Evolutionary conservation across 2,888 invertebrate genomes (phyloP), one percentile per base, ranked within the genome.

Genomic region (Athalia circularis): DNA sequence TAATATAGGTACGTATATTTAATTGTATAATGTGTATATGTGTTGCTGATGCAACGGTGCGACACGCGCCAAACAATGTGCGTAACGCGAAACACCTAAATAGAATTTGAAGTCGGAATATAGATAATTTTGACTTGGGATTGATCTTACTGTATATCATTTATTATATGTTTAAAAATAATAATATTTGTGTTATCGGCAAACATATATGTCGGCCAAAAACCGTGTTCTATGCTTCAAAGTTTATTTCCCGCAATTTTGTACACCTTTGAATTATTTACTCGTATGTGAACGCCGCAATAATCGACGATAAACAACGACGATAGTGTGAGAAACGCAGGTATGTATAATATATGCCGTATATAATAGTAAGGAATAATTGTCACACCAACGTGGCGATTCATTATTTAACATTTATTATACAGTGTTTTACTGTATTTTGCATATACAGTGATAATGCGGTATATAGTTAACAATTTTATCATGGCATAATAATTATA

Each of bases 341-440:
- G 29, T 29, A 29, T 29, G 29, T 29, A 29, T 29, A 29, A 1
- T 29, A 29, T 29, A 29, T 29, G 29, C 29, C 29, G 29, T 29
- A 29, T 29, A 29, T 29, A 29, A 29, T 29, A 29, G 29, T 29
- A 29, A n/a, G 47, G 11, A 65, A n/a, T n/a, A 47, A 65, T 48
- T 47, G 11, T 65, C 7, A 65, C 65, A 47, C 65, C 43, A 65
- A 48, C n/a, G 8, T 43, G 8, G 52, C 68, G 15, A 77, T 62
- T 77, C 80, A 80, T 78, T 72, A 50, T 54, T 79, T 80, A 81
- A 82, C 83, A 82, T 80, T 82, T 80, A 83, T 83, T 81, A 80
- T 80, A 80, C 80, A 81, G 80, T 80, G 67, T 79, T 82, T 81
- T 79, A 80, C 13, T 70, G 82, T 80, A 79, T 80, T 81, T 79